These are phyloP conservation scores for Invenusta paracnida DNA, from an alignment of 2,888 invertebrate species.

Conservation along the genomic window DNA sequence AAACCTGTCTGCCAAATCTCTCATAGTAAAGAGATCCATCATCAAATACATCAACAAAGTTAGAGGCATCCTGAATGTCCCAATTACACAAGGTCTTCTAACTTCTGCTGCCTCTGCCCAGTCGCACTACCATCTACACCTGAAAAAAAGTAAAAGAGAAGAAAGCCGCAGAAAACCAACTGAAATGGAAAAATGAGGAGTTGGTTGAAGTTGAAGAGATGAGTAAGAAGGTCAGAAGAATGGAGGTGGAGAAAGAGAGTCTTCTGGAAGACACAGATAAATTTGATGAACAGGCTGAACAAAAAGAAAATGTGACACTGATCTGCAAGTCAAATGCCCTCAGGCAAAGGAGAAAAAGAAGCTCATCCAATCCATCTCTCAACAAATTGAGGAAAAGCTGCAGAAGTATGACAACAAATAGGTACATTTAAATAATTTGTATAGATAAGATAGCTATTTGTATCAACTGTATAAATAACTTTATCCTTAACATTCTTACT, in stretches of 20 bases:
- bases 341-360: neutral
- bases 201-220: neutral
- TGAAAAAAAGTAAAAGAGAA: neutral
- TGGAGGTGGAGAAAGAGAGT: neutral
- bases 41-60: neutral
- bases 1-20: neutral
- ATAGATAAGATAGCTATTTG: neutral
- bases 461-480: neutral
- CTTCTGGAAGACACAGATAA: neutral
- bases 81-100: neutral
- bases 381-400: neutral
- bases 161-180: neutral
- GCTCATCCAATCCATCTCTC: neutral
- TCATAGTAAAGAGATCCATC: neutral
- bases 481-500: neutral
- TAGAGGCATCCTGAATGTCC: neutral
- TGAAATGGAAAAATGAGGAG: neutral
- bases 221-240: neutral
- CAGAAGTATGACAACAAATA: neutral
- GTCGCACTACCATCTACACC: neutral
- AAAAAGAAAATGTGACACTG: neutral
- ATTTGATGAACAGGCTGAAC: neutral
- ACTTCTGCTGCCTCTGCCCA: neutral
- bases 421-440: neutral
- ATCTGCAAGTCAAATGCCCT: neutral